A percentile compares a stretch with the other conserved stretches of the same genome.
Evolutionary conservation across 2,113 vertebrate genomes (phyloP).

Genomic region (Merops nubicus): DNA sequence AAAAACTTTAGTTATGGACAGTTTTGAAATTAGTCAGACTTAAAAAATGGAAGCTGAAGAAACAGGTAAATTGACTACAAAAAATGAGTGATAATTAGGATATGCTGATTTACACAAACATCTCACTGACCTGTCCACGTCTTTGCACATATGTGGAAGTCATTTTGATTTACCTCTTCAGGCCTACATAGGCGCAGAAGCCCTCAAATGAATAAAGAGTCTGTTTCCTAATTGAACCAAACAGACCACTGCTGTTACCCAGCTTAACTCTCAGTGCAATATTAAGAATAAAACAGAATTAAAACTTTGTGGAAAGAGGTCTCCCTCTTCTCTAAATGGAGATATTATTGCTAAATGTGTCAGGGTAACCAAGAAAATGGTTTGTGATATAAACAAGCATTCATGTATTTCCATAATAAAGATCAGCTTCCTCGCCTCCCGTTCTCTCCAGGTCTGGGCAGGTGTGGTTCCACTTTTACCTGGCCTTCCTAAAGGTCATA

Average conservation of each 20-base stretch:
- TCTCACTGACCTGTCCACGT: not conserved
- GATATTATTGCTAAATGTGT: not conserved
- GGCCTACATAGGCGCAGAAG: not conserved
- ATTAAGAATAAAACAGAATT: not conserved
- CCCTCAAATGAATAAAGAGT: not conserved
- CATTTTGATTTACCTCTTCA: not conserved
- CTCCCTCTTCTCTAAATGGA: not conserved
- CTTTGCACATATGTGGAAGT: not conserved
- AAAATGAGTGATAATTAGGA: not conserved
- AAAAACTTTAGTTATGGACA: not conserved
- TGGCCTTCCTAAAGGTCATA: not conserved
- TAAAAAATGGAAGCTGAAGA: not conserved
- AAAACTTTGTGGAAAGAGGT: not conserved
- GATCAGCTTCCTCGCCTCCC: not conserved
- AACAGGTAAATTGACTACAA: not conserved
- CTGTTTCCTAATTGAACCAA: not conserved
- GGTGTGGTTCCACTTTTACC: not conserved
- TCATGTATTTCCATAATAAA: not conserved
- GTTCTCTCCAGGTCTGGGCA: not conserved
- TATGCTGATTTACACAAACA: not conserved
- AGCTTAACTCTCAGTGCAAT: not conserved
- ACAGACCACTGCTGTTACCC: not conserved
- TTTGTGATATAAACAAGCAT: not conserved
- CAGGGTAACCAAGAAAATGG: not conserved
- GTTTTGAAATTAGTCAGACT: not conserved